Evolutionary conservation across 2,797 vertebrate species (phyloP).

Genomic region (Poeciliopsis infans): DNA sequence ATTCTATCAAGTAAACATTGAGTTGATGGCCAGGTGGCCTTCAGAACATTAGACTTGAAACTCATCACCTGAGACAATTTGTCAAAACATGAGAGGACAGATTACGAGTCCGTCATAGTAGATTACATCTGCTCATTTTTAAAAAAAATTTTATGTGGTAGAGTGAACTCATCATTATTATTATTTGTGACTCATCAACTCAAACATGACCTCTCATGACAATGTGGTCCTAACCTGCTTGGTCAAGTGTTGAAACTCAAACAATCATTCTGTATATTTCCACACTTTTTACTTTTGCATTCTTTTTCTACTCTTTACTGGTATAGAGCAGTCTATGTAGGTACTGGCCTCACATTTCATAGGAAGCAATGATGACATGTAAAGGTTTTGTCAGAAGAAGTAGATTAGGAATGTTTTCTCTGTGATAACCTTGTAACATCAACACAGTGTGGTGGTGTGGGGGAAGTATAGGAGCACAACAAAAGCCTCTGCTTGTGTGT

Average conservation of each 20-base stretch:
- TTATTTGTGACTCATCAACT: neutral
- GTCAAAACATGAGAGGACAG: neutral
- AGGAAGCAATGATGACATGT: neutral
- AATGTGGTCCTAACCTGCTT: neutral
- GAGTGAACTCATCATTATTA: neutral
- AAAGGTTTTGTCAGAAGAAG: neutral
- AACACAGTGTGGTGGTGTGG: neutral
- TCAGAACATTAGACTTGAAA: neutral
- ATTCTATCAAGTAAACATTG: neutral
- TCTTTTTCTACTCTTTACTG: neutral
- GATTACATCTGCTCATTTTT: neutral
- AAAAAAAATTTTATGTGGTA: neutral
- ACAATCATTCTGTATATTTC: neutral
- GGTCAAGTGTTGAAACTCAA: neutral
- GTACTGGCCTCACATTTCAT: neutral
- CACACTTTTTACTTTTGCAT: neutral
- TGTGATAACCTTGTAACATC: neutral
- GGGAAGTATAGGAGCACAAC: neutral
- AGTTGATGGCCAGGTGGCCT: neutral
- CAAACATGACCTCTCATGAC: neutral
- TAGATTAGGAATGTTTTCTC: neutral
- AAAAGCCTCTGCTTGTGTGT: neutral
- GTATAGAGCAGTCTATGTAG: neutral
- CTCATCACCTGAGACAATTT: neutral
- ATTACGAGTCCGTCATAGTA: neutral